phyloP scores from a whole-genome alignment of 2,113 vertebrate species.

The Indicator indicator region DNA sequence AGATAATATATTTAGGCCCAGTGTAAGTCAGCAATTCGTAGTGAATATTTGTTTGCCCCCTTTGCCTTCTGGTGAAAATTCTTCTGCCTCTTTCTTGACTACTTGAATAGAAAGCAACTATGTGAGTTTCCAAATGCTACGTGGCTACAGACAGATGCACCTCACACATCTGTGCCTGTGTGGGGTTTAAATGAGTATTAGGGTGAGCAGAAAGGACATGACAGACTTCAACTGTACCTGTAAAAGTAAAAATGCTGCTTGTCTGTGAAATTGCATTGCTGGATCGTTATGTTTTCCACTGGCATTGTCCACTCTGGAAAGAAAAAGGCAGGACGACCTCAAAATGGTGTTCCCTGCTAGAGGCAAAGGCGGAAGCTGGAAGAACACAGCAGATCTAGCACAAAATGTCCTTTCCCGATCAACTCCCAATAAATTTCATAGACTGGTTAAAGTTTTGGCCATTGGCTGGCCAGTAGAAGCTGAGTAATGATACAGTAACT shows the following conservation, averaged over 20 bases:
- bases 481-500: not conserved
- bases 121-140: not conserved
- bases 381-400: not conserved
- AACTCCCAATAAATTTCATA: not conserved
- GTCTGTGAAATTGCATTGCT: not conserved
- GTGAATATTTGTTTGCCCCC: not conserved
- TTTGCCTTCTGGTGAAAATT: not conserved
- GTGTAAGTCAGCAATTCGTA: not conserved
- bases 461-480: not conserved
- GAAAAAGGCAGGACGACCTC: not conserved
- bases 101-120: not conserved
- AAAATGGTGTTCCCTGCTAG: conserved; percentile 6
- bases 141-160: not conserved
- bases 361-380: not conserved
- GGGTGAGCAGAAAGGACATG: conserved; percentile 5
- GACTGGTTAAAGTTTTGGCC: not conserved
- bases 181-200: not conserved
- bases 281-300: not conserved
- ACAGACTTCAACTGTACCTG: not conserved
- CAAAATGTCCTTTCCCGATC: not conserved
- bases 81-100: not conserved
- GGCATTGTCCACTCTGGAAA: not conserved
- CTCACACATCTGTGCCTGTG: not conserved
- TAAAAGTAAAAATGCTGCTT: conserved; percentile 40
- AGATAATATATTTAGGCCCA: not conserved